These are phyloP conservation scores for Babyrousa celebensis DNA, from an alignment of 2,797 vertebrate species.

Conservation along the genomic window DNA sequence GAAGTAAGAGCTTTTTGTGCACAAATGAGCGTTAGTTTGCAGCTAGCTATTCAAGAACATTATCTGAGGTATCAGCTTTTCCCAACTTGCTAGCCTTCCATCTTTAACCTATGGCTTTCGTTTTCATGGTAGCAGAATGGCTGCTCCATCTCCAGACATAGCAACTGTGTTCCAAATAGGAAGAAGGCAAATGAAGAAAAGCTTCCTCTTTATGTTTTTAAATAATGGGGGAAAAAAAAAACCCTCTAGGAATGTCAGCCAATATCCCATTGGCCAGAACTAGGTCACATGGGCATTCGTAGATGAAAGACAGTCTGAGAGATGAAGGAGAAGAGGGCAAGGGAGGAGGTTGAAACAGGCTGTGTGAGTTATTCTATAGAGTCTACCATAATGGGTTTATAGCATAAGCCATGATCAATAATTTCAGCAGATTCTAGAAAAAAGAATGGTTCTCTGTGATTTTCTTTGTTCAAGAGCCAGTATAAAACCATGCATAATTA, in stretches of 20 bases:
- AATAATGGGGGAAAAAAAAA: not conserved
- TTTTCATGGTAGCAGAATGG: not conserved
- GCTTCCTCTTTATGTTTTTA: not conserved
- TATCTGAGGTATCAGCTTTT: not conserved
- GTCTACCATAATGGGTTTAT: not conserved
- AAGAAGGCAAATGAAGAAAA: not conserved
- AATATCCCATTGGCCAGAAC: not conserved
- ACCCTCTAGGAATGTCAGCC: not conserved
- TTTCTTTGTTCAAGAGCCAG: slow-evolving; percentile 69
- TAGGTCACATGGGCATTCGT: not conserved
- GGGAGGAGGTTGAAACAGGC: not conserved
- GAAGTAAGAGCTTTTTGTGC: not conserved
- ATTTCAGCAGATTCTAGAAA: slow-evolving; percentile 62
- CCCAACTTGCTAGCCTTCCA: not conserved
- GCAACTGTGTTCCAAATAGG: not conserved
- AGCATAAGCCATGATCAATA: slow-evolving; percentile 61
- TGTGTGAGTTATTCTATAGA: not conserved
- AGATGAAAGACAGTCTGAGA: not conserved
- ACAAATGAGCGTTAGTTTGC: not conserved
- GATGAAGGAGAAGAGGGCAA: not conserved
- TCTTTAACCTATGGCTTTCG: not conserved
- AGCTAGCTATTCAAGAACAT: not conserved
- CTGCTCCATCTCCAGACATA: not conserved
- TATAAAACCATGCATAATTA: slow-evolving; percentile 70
- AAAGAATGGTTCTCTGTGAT: slow-evolving; percentile 49